Evolutionary conservation across 2,797 vertebrate species (phyloP), one percentile per base, ranked within the genome.

Genomic region (Eospalax fontanierii): DNA sequence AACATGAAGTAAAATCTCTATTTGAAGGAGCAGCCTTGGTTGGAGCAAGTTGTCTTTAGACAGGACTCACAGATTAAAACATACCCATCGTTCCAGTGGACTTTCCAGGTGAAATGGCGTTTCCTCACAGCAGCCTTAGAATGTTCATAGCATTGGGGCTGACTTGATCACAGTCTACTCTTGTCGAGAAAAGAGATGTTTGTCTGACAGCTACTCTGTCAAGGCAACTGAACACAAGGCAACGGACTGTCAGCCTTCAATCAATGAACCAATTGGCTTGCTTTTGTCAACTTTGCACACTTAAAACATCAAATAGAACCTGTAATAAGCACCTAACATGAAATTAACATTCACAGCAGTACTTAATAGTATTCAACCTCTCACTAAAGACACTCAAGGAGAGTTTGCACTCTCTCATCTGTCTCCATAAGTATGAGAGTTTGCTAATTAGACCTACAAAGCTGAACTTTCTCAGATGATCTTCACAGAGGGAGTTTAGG

Each of bases 341-440:
- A 70, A 63, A 35, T 85, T 85, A 28, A 10, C 82, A 84, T 26
- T n/a, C 33, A 54, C 33, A 26, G 11, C 68, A 50, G 4, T 84
- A 54, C 14, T 26, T 50, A 84, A 54, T 5, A 70, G 12, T 68
- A 14, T 65, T 66, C 68, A 71, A 38, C 24, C 4, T 26, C 22
- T 38, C 24, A 0, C 2, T 38, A 43, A 19, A 85, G 15, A 26
- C 16, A 0, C 2, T 18, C 0, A 4, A 21, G 4, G n/a, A 38
- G 46, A 57, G 15, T 71, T n/a, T 54, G 33, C n/a, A 3, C 14
- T 66, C 4, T 50, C 66, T 71, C 22, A 85, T 38, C n/a, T 38
- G 43, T 71, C 9, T 85, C 33, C 28, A 33, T 12, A 38, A 28
- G 28, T 46, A 40, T 2, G 26, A 8, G 7, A 33, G 26, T 73